Percentiles rank a stretch among this genome's conserved stretches.
phyloP scores from a whole-genome alignment of 2,888 invertebrate species.

The Phaonia tiefii region DNA sequence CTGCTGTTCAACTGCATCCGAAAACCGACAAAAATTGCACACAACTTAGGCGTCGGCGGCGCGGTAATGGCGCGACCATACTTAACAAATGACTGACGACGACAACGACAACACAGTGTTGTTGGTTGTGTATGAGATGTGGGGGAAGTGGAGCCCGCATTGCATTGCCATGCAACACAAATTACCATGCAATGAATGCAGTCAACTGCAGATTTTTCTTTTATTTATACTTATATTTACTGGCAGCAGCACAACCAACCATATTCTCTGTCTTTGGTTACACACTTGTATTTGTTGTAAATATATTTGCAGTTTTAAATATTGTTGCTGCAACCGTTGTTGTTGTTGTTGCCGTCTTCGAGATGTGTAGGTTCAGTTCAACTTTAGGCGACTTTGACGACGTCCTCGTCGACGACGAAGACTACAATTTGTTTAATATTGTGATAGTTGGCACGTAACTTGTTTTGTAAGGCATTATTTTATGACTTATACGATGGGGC shows the following conservation, averaged over 20 bases:
- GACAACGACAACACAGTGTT: constrained; percentile 23
- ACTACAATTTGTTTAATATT: constrained; percentile 62
- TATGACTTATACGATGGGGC: constrained; percentile 44
- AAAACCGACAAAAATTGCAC: constrained; percentile 24
- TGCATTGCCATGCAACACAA: neutral
- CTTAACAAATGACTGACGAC: constrained; percentile 50
- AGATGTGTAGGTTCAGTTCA: constrained; percentile 44
- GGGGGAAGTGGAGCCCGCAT: neutral
- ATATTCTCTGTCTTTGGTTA: neutral
- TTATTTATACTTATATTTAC: no score
- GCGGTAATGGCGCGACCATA: constrained; percentile 61
- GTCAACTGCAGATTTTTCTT: constrained; percentile 10
- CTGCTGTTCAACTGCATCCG: constrained; percentile 42
- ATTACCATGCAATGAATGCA: constrained; percentile 44
- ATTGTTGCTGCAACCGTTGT: neutral
- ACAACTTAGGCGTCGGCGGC: constrained; percentile 43
- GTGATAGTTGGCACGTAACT: constrained; percentile 70
- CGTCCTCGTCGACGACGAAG: constrained; percentile 45
- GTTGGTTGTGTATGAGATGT: constrained; percentile 22
- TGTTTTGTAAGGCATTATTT: constrained; percentile 54
- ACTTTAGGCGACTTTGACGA: constrained; percentile 20
- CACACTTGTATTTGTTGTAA: neutral
- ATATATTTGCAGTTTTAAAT: constrained; percentile 42
- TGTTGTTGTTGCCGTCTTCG: constrained; percentile 14
- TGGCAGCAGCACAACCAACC: constrained; percentile 35